Percentiles rank a stretch among this genome's conserved stretches.
phyloP scores from a whole-genome alignment of 2,113 vertebrate species.

The Empidonax alnorum region DNA sequence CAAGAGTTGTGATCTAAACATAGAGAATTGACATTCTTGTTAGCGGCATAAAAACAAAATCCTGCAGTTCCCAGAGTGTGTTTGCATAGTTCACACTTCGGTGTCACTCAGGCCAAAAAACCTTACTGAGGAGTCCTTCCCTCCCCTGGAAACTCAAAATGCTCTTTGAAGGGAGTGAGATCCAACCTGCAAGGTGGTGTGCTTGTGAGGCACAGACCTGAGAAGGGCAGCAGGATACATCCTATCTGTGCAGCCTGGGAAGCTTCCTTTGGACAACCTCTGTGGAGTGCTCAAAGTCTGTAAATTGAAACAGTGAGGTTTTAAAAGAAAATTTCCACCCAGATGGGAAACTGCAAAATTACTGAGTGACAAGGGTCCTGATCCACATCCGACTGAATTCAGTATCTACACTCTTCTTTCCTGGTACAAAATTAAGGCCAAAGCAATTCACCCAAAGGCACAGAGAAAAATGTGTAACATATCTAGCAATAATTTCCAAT shows the following conservation, averaged over 20 bases:
- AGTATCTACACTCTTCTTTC: neutral
- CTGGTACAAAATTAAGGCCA: neutral
- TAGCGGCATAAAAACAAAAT: neutral
- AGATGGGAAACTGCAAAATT: neutral
- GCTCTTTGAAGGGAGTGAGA: neutral
- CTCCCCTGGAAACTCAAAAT: neutral
- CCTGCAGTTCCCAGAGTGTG: neutral
- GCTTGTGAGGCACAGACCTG: neutral
- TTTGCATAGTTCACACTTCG: neutral
- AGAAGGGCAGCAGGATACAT: neutral
- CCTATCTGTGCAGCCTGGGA: neutral
- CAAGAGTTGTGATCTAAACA: neutral
- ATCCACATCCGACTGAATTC: neutral
- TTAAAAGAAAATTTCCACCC: neutral
- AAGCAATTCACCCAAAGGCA: neutral
- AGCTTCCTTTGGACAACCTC: neutral
- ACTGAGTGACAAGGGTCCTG: neutral
- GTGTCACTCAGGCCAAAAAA: neutral
- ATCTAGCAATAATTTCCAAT: neutral
- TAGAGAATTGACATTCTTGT: neutral
- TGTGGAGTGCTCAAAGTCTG: accelerated
- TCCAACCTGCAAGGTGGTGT: neutral
- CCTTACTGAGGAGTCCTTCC: neutral
- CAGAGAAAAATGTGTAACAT: neutral
- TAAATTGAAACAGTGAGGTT: neutral